These are phyloP conservation scores for Chondrosia reniformis DNA, from an alignment of 37 sponge, comb jelly and placozoan species.

Conservation along the genomic window DNA sequence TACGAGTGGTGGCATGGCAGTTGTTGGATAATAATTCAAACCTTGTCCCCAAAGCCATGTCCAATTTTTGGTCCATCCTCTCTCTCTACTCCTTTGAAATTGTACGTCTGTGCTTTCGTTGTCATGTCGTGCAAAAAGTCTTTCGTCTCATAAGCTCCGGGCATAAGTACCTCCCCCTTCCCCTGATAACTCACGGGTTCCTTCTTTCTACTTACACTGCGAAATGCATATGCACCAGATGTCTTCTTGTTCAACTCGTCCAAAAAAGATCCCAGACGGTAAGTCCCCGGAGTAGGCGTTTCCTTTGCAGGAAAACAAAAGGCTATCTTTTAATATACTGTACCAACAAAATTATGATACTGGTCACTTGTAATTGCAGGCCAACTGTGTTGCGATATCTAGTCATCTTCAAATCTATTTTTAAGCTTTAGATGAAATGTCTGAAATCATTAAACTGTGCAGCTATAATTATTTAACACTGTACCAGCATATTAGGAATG, in stretches of 20 bases:
- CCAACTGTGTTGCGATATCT: no score
- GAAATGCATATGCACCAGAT: conserved; percentile 54
- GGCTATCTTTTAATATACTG: no score
- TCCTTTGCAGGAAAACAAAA: no score
- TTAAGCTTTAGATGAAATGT: no score
- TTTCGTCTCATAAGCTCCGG: conserved; percentile 68
- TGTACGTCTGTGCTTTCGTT: conserved; percentile 43
- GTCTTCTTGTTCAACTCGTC: conserved; percentile 54
- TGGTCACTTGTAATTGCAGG: no score
- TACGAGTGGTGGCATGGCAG: no score
- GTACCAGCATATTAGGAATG: no score
- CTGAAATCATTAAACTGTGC: no score
- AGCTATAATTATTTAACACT: no score
- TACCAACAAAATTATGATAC: no score
- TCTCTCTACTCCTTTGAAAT: conserved; percentile 68
- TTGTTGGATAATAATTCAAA: conserved; percentile 37
- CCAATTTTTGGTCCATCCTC: conserved; percentile 76
- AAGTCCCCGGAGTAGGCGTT: conserved; percentile 82
- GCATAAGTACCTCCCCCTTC: conserved; percentile 54
- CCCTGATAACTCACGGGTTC: conserved; percentile 26
- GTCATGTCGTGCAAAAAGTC: conserved; percentile 42
- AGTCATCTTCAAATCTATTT: no score
- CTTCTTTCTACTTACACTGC: conserved; percentile 50
- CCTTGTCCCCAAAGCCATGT: conserved; percentile 87
- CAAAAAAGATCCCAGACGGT: conserved; percentile 53